Evolutionary conservation across 2,113 vertebrate genomes (phyloP), one percentile per base, ranked within the genome.

Genomic region (Zapus hudsonius): DNA sequence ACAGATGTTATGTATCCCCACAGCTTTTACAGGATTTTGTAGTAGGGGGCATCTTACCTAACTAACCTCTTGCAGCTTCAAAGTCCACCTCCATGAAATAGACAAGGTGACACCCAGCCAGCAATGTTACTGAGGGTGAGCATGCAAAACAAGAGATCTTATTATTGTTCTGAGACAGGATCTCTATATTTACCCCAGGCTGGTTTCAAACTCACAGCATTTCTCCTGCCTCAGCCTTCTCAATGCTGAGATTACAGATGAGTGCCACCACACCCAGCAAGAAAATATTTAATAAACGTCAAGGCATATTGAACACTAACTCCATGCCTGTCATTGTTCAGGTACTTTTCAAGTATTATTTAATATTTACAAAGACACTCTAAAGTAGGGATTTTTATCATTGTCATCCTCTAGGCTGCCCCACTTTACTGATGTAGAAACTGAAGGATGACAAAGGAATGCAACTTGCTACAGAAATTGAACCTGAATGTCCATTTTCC

Each of bases 261-360:
- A 4, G 55, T 27, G 13, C 31, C 59, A 87, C 31, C 38, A 75
- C 3, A n/a, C 40, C 3, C 13, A 55, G 36, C 70, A 61, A 89
- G 92, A 67, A 89, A 52, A 80, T 72, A 84, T 52, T 84, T 75
- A 80, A 27, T 57, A 90, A 87, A 89, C 87, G n/a, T 40, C 79
- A 31, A 84, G 61, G 40, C 78, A 20, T 38, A 79, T 19, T 33
- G 47, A 89, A 40, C 67, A 78, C n/a, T 31, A 72, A 44, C 38
- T 78, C 33, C 59, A 31, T 75, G 59, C 22, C 20, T 20, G 17
- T 4, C 38, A 44, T 47, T 47, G 20, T 69, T 67, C 40, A 29
- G 36, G 31, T 73, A 38, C 25, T 42, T 81, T 73, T 61, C 33
- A 20, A 29, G 7, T 47, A 61, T 31, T 40, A 40, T 64, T 70